Percentiles rank a stretch among this genome's conserved stretches.
These are phyloP conservation scores for Athripsodes cinereus DNA, from an alignment of 2,888 invertebrate species.

Conservation along the genomic window DNA sequence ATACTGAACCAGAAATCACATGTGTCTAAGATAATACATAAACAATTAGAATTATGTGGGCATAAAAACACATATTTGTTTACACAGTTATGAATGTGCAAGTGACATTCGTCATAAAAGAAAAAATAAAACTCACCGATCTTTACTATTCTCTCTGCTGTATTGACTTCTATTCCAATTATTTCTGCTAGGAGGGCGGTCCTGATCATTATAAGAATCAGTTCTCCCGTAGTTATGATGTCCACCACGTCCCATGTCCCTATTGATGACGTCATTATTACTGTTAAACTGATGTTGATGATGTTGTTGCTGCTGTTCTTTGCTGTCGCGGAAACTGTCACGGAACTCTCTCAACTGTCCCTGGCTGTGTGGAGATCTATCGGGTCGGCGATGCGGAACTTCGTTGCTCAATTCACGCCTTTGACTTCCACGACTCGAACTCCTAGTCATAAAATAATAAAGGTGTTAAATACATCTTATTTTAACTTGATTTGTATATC, in stretches of 20 bases:
- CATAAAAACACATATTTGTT: no score
- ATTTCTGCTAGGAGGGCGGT: conserved; percentile 21
- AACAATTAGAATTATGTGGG: no score
- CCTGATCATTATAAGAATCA: conserved; percentile 29
- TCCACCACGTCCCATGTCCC: conserved; percentile 40
- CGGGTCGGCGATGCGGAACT: conserved; percentile 16
- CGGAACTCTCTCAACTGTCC: conserved; percentile 21
- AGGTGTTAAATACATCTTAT: no score
- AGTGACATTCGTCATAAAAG: not conserved
- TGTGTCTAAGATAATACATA: no score
- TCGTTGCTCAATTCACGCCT: conserved; percentile 28
- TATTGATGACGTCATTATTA: conserved; percentile 37
- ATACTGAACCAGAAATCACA: no score
- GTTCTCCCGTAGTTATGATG: conserved; percentile 46
- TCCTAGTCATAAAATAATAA: conserved; percentile 36
- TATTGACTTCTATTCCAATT: conserved; percentile 31
- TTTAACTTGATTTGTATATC: no score
- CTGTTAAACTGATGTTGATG: no score
- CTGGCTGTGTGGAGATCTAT: conserved; percentile 23
- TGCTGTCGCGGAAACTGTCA: conserved; percentile 22
- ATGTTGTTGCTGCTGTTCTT: conserved; percentile 11
- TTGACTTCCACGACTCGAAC: conserved; percentile 42
- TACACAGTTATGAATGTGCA: no score
- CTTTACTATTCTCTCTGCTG: conserved; percentile 47
- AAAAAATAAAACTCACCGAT: conserved; percentile 35